phyloP scores from a whole-genome alignment of 2,113 vertebrate genomes.

The Willisornis vidua region DNA sequence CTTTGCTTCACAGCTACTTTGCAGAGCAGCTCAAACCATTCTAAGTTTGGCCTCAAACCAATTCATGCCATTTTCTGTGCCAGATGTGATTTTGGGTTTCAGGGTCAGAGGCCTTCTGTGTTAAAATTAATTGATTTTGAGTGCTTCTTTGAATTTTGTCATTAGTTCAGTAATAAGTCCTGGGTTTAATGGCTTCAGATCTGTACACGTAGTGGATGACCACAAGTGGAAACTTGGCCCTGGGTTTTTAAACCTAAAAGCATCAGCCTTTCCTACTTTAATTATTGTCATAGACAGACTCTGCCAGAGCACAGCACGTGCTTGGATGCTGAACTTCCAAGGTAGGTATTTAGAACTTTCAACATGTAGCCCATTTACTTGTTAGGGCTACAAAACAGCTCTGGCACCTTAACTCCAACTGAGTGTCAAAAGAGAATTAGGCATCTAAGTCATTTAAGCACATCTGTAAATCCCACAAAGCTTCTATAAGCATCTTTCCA shows the following conservation, averaged over 20 bases:
- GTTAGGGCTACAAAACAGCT: not conserved
- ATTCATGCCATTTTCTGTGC: not conserved
- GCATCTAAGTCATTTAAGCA: slow-evolving; percentile 31
- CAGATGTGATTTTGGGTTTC: slow-evolving; percentile 5
- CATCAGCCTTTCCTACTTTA: not conserved
- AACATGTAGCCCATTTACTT: not conserved
- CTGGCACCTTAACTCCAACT: not conserved
- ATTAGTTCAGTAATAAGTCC: not conserved
- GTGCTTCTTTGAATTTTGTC: not conserved
- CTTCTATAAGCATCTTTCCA: slow-evolving; percentile 7
- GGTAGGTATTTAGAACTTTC: not conserved
- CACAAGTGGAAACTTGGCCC: not conserved
- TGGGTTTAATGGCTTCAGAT: not conserved
- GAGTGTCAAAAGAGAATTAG: not conserved
- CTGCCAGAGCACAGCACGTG: not conserved
- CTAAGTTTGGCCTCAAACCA: not conserved
- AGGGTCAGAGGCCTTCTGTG: not conserved
- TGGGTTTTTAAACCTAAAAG: not conserved
- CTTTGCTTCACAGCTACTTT: not conserved
- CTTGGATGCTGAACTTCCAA: not conserved
- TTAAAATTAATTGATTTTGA: slow-evolving; percentile 21
- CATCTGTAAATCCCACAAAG: slow-evolving; percentile 21
- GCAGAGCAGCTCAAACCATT: not conserved
- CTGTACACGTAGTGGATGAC: not conserved
- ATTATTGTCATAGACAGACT: not conserved